Evolutionary conservation across 2,113 vertebrate genomes (phyloP), one percentile per base, ranked within the genome.

Genomic region (Amazona guildingii): DNA sequence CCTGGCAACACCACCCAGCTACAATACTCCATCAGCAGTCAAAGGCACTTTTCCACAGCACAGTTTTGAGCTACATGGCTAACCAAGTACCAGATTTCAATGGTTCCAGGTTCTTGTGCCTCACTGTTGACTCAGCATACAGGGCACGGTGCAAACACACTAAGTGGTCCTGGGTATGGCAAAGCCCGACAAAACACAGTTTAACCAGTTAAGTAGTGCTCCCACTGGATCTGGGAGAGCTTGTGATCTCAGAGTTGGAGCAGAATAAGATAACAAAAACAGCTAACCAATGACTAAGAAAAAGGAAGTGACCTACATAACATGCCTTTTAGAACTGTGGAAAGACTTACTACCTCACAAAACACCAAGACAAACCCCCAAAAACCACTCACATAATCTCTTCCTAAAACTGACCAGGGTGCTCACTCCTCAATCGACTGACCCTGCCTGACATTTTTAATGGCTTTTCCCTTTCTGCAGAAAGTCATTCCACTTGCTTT

Each of bases 1-100:
- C 12, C 51, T 57, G 62, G 78, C 68, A 41, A 13, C 0, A 0
- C 11, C 9, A 3, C 0, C 0, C 46, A 67, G 86, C 73, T 21
- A 2, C 44, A 23, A 23, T 41, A 7, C 18, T 3, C 16, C 5
- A 17, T 1, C 2, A 1, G 63, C 54, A 24, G 31, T 4, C 0
- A 0, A 20, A 52, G 39, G 13, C 35, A 35, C 43, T 18, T 18
- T 1, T 0, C 1, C 39, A 54, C 41, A 41, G 76, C 28, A 44
- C 83, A 35, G n/a, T 0, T 6, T 1, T 1, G 7, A 54, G 69
- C 70, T 28, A 6, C 39, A 10, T 4, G 9, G 49, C 49, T 74
- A 2, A 16, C 0, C 1, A 59, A 31, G 37, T 2, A 24, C 31
- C 49, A 10, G 4, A 43, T 20, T 44, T n/a, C 54, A 33, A 31